phyloP scores from a whole-genome alignment of 2,797 vertebrate genomes.

The Bradypodion ventrale region DNA sequence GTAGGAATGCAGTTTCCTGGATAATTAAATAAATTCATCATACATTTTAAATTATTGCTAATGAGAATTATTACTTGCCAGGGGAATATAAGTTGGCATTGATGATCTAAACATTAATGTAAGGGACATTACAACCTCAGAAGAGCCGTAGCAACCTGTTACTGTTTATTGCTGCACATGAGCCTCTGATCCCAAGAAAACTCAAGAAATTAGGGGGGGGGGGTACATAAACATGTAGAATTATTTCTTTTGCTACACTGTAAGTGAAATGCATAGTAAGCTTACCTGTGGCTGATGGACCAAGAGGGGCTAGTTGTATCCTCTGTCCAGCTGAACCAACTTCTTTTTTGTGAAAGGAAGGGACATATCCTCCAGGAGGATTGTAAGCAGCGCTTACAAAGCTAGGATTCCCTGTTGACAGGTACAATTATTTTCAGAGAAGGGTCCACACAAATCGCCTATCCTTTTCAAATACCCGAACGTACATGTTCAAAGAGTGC shows the following conservation, averaged over 20 bases:
- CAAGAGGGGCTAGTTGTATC: constrained; percentile 88
- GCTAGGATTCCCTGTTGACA: constrained; percentile 70
- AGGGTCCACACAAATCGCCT: background rate
- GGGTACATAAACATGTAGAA: background rate
- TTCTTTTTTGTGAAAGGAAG: constrained; percentile 95
- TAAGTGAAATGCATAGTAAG: background rate
- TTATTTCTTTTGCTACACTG: background rate
- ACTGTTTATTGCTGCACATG: background rate
- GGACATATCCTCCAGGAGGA: constrained; percentile 74
- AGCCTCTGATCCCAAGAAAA: background rate
- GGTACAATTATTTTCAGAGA: constrained; percentile 35
- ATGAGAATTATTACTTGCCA: background rate
- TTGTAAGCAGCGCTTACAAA: constrained; percentile 66
- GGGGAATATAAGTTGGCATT: background rate
- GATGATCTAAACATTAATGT: constrained; percentile 11
- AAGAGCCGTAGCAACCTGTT: background rate
- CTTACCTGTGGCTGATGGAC: constrained; percentile 81
- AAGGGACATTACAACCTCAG: background rate
- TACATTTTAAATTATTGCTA: background rate
- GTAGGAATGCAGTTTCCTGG: background rate
- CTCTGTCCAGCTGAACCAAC: constrained; percentile 91
- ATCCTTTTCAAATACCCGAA: background rate
- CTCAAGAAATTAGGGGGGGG: background rate
- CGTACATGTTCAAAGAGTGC: background rate
- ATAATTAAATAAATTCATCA: background rate